Conservation (phyloP, 2,888 invertebrate species). For the Amorpha juglandis region DNA sequence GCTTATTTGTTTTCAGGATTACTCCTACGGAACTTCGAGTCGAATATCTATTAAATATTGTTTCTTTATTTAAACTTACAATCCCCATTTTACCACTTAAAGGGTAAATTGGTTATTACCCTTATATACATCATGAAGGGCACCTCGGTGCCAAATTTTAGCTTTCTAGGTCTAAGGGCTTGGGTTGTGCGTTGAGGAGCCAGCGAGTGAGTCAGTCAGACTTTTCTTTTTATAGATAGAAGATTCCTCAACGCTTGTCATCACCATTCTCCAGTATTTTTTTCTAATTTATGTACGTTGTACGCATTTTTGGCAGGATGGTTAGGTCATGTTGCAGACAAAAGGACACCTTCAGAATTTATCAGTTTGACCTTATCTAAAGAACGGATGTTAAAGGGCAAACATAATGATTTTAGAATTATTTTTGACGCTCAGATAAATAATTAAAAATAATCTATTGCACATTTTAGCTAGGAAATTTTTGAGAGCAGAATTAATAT, state of each 20-base stretch:
- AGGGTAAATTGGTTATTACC: too few relatives aligned
- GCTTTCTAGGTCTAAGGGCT: too few relatives aligned
- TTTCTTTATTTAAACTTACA: too few relatives aligned
- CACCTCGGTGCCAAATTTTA: too few relatives aligned
- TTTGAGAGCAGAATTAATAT: not conserved
- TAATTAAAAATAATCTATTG: not conserved
- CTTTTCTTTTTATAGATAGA: too few relatives aligned
- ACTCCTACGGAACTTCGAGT: too few relatives aligned
- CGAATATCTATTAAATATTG: too few relatives aligned
- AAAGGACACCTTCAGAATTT: conserved; percentile 14
- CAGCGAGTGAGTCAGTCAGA: too few relatives aligned
- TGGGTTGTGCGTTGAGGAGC: too few relatives aligned
- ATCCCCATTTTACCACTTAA: too few relatives aligned
- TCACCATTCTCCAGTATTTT: not conserved
- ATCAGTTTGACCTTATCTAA: not conserved
- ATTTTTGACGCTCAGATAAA: not conserved
- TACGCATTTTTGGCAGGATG: conserved; percentile 7
- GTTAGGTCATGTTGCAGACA: not conserved
- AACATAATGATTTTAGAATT: not conserved
- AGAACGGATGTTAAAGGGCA: conserved; percentile 4
- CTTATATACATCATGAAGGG: too few relatives aligned
- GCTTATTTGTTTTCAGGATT: too few relatives aligned
- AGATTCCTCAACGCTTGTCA: not conserved
- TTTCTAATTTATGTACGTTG: not conserved
- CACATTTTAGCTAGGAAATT: not conserved